Evolutionary conservation across 2,888 invertebrate genomes (phyloP), one percentile per base, ranked within the genome.

Genomic region (Caenorhabditis sp.): DNA sequence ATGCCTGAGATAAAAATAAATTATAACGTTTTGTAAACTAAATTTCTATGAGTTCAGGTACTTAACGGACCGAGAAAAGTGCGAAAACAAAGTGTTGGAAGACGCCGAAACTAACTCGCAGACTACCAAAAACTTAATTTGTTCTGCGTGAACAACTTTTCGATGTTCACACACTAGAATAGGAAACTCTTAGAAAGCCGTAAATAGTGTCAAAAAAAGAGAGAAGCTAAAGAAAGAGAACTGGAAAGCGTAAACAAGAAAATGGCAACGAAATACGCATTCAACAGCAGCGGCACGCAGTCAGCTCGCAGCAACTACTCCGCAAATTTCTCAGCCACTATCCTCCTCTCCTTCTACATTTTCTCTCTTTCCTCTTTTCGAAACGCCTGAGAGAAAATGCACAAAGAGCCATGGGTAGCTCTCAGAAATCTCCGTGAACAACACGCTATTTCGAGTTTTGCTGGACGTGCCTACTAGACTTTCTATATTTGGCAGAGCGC

Each of bases 251-350:
- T 70, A 70, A 70, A 70, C 70, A 70, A 70, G 59, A 59, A 70
- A 59, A 59, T 70, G 70, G 59, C 72, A 48, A 56, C 58, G 63
- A 73, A 63, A 73, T 50, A 73, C 72, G 63, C 63, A 52, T 63
- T 73, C 58, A 73, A n/a, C n/a, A n/a, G 61, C 26, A 53, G 55
- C 41, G 50, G 58, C 63, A 73, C 62, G 63, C 46, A 65, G 59
- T 72, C 72, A 71, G 70, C 59, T 66, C 62, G 61, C 53, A 15
- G 30, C 58, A 7, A 48, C 55, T 72, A 41, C 35, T 53, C 56
- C 37, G 35, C 45, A 39, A 56, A 41, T 43, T 46, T 65, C 55
- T 46, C 26, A n/a, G 26, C 32, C 66, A 11, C 46, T 62, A 13
- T 41, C 37, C 22, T 53, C 39, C 32, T 53, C 20, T 27, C 56